Base-by-base conservation (phyloP, 2,888 invertebrate species). In the Cantharis nigra region DNA sequence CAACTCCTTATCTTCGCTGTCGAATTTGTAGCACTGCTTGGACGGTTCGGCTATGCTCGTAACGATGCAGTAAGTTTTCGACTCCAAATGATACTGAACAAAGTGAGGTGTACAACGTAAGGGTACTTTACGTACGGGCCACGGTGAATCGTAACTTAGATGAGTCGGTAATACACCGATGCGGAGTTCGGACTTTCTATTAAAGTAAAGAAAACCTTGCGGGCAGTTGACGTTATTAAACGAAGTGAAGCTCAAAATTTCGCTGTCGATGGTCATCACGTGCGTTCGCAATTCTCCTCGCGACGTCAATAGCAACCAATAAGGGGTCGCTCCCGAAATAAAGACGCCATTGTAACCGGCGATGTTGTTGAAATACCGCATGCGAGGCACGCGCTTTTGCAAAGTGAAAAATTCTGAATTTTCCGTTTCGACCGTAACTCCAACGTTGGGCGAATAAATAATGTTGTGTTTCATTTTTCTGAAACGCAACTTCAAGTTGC, bases 211-310 rank as follows among this genome's bases (percentile, higher is more conserved):
- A 89, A 99, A 98, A 0, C 99, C 99, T 87, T 96, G 94, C 0
- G 96, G 95, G 85, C 99, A 99, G 88, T 98, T 98, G 72, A 97
- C 92, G 87, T 99, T 99, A 88, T 98, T 96, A 88, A 99, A 99
- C 16, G 97, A 93, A 0, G 99, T 96, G 89, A 99, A 98, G 81
- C 95, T 94, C 64, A 93, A 91, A 70, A 97, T 92, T 74, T 92
- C 91, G 0, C 95, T 95, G 85, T 97, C 96, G 2, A 95, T 92
- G 69, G 92, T 91, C 91, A 99, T 94, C 5, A 97, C 96, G 89
- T 99, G 99, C 9, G 94, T 90, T 9, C 98, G 91, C 71, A 98
- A 88, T 87, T 97, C 97, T 0, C 98, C 98, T 71, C 97, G 91
- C 0, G 93, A 90, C 0, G 97, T 96, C 85, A 98, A 91, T 82